Evolutionary conservation across 53 echinoderm and acorn worm species (phyloP).

Genomic region (Pentamera pediparva): DNA sequence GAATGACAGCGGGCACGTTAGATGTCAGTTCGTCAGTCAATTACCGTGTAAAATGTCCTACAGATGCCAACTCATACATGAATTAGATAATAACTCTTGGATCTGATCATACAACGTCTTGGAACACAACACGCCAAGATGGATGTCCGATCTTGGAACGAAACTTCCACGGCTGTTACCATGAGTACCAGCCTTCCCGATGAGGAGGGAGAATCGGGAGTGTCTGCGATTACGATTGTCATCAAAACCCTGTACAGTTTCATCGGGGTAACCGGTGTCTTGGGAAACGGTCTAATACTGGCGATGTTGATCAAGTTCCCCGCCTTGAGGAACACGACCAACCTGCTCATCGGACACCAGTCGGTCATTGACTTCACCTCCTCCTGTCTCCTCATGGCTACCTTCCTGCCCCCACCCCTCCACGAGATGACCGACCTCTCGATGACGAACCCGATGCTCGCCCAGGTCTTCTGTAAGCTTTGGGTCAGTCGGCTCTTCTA

Average conservation of each 20-base stretch:
- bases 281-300: constrained; percentile 23
- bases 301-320: constrained; percentile 26
- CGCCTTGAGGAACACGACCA: constrained; percentile 31
- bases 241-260: constrained; percentile 2
- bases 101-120: no score
- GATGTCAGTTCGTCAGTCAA: no score
- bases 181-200: no score
- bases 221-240: neutral
- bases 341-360: constrained; percentile 36
- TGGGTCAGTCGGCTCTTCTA: constrained; percentile 35
- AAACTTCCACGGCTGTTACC: no score
- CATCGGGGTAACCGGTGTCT: constrained; percentile 15
- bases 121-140: no score
- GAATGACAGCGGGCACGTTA: no score
- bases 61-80: no score
- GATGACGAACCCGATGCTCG: neutral
- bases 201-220: neutral
- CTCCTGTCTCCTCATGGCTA: constrained; percentile 27
- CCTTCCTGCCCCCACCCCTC: constrained; percentile 13
- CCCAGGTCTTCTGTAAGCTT: constrained; percentile 1
- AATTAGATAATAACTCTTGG: no score
- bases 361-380: constrained; percentile 34
- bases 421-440: constrained; percentile 12
- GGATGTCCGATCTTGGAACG: no score
- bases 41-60: no score